Percentiles rank a stretch among this genome's conserved stretches.
Evolutionary conservation across 2,113 vertebrate species (phyloP).

Genomic region (Nerophis ophidion): DNA sequence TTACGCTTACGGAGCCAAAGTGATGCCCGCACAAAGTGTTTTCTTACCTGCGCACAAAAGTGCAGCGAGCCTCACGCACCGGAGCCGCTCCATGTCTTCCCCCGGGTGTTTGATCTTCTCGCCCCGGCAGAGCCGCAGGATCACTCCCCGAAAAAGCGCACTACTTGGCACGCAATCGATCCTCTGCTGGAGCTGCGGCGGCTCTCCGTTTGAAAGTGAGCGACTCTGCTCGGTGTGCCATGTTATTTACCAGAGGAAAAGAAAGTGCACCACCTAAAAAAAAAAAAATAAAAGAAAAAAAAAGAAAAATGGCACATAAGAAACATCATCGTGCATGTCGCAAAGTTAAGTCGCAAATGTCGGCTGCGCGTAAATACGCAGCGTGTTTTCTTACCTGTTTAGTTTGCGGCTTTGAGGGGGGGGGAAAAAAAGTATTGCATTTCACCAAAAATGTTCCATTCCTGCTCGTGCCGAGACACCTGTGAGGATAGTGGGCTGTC

Average conservation of each 20-base stretch:
- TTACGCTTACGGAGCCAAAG: background rate
- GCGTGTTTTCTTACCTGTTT: background rate
- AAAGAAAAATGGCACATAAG: background rate
- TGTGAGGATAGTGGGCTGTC: constrained; percentile 2
- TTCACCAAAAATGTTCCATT: background rate
- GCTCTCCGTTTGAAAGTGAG: constrained; percentile 38
- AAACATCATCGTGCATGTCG: background rate
- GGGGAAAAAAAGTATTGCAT: background rate
- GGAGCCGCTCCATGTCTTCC: constrained; percentile 46
- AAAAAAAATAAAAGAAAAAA: background rate
- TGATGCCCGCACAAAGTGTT: background rate
- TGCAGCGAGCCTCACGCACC: constrained; percentile 41
- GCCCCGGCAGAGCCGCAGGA: constrained; percentile 10
- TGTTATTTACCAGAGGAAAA: constrained; percentile 19
- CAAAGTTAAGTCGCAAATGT: no score
- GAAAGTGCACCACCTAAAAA: background rate
- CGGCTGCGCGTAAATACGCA: constrained; percentile 5
- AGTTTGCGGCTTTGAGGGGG: background rate
- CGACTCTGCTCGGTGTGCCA: constrained; percentile 39
- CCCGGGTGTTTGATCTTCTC: constrained; percentile 38
- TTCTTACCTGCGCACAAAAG: constrained; percentile 70
- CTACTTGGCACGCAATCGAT: constrained; percentile 44
- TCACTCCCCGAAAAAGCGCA: constrained; percentile 36
- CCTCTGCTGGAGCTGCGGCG: constrained; percentile 32
- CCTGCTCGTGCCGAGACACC: constrained; percentile 2